phyloP scores from a whole-genome alignment of 1,140 invertebrate genomes.

The Magallana gigas region DNA sequence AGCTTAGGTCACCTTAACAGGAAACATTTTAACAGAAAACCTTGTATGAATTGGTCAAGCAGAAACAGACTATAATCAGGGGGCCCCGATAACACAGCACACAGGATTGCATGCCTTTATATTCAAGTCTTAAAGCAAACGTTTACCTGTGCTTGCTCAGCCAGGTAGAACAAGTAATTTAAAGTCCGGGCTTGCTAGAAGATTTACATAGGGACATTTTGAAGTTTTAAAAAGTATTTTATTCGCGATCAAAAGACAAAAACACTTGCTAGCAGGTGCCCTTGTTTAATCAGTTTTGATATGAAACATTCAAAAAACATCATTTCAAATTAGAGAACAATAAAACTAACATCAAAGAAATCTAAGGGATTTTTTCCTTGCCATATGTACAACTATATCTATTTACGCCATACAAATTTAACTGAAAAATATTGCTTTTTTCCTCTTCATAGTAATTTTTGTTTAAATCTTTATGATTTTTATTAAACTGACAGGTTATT shows the following conservation, averaged over 20 bases:
- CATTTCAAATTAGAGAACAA: slow-evolving; percentile 6
- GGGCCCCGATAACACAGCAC: not conserved
- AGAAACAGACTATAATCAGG: slow-evolving; percentile 30
- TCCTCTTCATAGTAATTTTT: no score
- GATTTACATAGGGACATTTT: slow-evolving; percentile 29
- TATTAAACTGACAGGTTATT: no score
- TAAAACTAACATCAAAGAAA: slow-evolving; percentile 22
- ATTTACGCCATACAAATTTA: not conserved
- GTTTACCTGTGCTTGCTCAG: slow-evolving; percentile 24
- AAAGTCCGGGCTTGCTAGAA: slow-evolving; percentile 32
- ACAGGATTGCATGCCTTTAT: not conserved
- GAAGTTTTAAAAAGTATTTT: slow-evolving; percentile 34
- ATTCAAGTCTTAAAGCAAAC: slow-evolving; percentile 34
- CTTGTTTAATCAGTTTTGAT: slow-evolving; percentile 31
- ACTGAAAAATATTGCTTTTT: not conserved
- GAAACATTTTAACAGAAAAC: slow-evolving; percentile 5
- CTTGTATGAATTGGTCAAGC: slow-evolving; percentile 33
- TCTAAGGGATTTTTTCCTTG: not conserved
- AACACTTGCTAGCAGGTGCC: not conserved
- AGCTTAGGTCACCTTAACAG: not conserved
- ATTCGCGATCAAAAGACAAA: slow-evolving; percentile 30
- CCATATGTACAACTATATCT: not conserved
- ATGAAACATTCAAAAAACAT: slow-evolving; percentile 32
- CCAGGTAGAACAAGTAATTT: slow-evolving; percentile 35
- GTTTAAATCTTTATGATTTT: no score